Evolutionary conservation across 1,140 invertebrate species (phyloP).

Genomic region (Drosophila burlai): DNA sequence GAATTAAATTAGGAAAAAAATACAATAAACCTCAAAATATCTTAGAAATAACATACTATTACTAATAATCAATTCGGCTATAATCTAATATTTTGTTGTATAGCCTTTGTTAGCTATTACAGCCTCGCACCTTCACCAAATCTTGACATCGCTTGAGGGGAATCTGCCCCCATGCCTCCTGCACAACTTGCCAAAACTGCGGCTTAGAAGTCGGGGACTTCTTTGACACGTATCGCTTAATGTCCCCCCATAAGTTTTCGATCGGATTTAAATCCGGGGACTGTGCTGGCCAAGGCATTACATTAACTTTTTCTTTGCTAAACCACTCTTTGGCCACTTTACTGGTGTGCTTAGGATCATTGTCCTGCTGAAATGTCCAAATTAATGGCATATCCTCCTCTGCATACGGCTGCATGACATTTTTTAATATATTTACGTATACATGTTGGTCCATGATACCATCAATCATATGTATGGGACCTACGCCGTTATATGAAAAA

Average conservation of each 20-base stretch:
- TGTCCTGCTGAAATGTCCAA: too few species aligned
- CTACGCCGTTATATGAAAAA: neutral
- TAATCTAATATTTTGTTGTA: slow-evolving; percentile 5
- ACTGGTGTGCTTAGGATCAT: too few species aligned
- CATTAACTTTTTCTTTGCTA: too few species aligned
- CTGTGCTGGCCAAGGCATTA: too few species aligned
- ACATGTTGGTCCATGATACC: too few species aligned
- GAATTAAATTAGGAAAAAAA: neutral
- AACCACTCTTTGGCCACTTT: too few species aligned
- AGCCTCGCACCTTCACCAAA: slow-evolving; percentile 8
- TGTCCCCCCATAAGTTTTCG: neutral
- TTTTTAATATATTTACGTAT: too few species aligned
- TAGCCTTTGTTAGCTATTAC: slow-evolving; percentile 1
- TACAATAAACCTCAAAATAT: neutral
- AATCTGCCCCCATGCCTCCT: neutral
- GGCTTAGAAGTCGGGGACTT: slow-evolving; percentile 3
- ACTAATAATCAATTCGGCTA: neutral
- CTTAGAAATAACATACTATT: neutral
- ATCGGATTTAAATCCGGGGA: too few species aligned
- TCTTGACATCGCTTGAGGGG: neutral
- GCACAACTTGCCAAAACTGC: slow-evolving; percentile 4
- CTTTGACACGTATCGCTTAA: neutral
- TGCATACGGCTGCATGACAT: too few species aligned
- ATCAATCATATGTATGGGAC: slow-evolving; percentile 13
- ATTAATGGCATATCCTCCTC: too few species aligned